A percentile compares a stretch with the other conserved stretches of the same genome.
Evolutionary conservation across 2,888 invertebrate genomes (phyloP).

Genomic region (Eupithecia subfuscata): DNA sequence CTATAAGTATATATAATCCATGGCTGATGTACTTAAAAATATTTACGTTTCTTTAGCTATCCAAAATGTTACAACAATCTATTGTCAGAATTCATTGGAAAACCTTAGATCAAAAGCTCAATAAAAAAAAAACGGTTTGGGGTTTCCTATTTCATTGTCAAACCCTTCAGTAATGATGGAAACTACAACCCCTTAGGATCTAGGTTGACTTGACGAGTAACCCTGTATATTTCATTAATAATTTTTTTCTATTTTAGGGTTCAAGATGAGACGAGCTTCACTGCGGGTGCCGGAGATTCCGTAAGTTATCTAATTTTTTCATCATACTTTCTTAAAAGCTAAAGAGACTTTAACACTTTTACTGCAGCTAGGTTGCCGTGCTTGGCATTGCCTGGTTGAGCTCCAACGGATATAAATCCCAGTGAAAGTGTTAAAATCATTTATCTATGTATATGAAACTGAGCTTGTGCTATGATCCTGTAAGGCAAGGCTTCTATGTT

Average conservation of each 20-base stretch:
- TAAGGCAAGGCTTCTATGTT: background rate
- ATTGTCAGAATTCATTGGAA: no score
- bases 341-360: no score
- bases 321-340: background rate
- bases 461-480: background rate
- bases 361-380: background rate
- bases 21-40: no score
- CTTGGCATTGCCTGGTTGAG: background rate
- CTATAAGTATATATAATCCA: no score
- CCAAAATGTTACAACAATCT: no score
- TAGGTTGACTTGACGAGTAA: no score
- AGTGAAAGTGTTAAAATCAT: background rate
- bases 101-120: no score
- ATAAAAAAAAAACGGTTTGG: no score
- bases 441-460: background rate
- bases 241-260: constrained; percentile 18
- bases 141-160: no score
- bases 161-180: no score
- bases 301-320: constrained; percentile 55
- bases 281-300: constrained; percentile 70
- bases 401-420: background rate
- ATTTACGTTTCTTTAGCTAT: no score
- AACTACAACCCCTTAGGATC: no score
- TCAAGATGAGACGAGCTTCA: constrained; percentile 54
- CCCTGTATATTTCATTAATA: background rate